phyloP scores from a whole-genome alignment of 1,140 invertebrate species.

The Trialeurodes vaporariorum region DNA sequence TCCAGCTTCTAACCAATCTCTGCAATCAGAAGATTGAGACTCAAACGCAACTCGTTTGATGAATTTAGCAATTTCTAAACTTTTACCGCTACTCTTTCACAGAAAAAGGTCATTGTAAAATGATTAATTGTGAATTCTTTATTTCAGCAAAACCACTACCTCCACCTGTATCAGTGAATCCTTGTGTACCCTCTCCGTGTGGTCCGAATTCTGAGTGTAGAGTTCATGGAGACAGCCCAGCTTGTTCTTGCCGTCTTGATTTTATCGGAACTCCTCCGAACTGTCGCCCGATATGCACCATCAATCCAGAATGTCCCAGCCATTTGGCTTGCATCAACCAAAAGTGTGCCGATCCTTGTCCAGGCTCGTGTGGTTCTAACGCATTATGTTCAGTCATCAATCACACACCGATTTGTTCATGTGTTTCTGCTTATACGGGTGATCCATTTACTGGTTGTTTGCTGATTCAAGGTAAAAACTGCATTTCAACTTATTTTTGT shows the following conservation, averaged over 20 bases:
- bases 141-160: slow-evolving; percentile 24
- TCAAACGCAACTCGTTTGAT: too few species aligned
- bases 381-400: slow-evolving; percentile 40
- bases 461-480: slow-evolving; percentile 8
- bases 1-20: too few species aligned
- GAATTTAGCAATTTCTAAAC: too few species aligned
- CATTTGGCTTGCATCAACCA: slow-evolving; percentile 46
- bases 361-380: slow-evolving; percentile 41
- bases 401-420: slow-evolving; percentile 42
- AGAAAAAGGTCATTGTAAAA: too few species aligned
- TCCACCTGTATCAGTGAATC: slow-evolving; percentile 37
- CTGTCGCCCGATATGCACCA: slow-evolving; percentile 48
- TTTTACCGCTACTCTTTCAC: too few species aligned
- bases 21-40: too few species aligned
- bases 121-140: slow-evolving; percentile 18
- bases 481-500: not conserved
- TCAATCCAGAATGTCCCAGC: slow-evolving; percentile 44
- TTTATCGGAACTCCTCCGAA: slow-evolving; percentile 46
- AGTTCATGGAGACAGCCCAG: slow-evolving; percentile 42
- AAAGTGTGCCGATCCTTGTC: slow-evolving; percentile 45
- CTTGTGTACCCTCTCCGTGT: slow-evolving; percentile 60
- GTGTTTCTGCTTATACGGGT: slow-evolving; percentile 37
- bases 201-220: slow-evolving; percentile 56
- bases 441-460: slow-evolving; percentile 42
- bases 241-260: slow-evolving; percentile 47